Percentiles rank a stretch among this genome's conserved stretches.
phyloP scores from a whole-genome alignment of 2,888 invertebrate genomes.

The Fragum whitleyi region DNA sequence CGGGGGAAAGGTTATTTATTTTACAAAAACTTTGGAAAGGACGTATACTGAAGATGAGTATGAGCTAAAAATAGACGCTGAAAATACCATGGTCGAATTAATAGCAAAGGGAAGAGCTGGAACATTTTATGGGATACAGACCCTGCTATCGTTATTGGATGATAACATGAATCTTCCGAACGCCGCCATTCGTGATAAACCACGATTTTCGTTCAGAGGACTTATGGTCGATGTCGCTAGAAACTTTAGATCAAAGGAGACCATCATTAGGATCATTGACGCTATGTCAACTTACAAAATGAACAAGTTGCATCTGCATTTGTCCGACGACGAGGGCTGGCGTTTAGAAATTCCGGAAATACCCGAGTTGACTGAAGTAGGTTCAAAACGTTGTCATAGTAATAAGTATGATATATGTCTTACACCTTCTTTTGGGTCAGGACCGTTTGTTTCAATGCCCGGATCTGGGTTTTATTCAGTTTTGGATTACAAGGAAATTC shows the following conservation, averaged over 20 bases:
- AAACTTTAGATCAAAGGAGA: slow-evolving; percentile 78
- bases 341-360: slow-evolving; percentile 82
- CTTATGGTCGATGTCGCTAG: slow-evolving; percentile 74
- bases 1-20: neutral
- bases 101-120: slow-evolving; percentile 66
- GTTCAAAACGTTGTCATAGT: slow-evolving; percentile 68
- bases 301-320: slow-evolving; percentile 82
- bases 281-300: slow-evolving; percentile 82
- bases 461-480: slow-evolving; percentile 73
- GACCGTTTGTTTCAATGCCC: slow-evolving; percentile 60
- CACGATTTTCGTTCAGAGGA: slow-evolving; percentile 73
- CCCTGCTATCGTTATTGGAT: slow-evolving; percentile 63
- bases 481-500: slow-evolving; percentile 73
- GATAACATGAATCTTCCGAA: slow-evolving; percentile 7
- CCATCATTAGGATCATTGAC: slow-evolving; percentile 75
- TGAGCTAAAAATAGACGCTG: slow-evolving; percentile 44
- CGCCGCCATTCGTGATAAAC: slow-evolving; percentile 60
- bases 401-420: slow-evolving; percentile 65
- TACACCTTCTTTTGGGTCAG: slow-evolving; percentile 73
- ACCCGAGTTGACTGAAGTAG: slow-evolving; percentile 79
- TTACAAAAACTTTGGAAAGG: neutral
- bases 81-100: slow-evolving; percentile 57
- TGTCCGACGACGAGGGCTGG: slow-evolving; percentile 84
- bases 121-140: slow-evolving; percentile 77
- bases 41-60: slow-evolving; percentile 26